Evolutionary conservation across 2,113 vertebrate genomes (phyloP).

Genomic region (Zootoca vivipara): DNA sequence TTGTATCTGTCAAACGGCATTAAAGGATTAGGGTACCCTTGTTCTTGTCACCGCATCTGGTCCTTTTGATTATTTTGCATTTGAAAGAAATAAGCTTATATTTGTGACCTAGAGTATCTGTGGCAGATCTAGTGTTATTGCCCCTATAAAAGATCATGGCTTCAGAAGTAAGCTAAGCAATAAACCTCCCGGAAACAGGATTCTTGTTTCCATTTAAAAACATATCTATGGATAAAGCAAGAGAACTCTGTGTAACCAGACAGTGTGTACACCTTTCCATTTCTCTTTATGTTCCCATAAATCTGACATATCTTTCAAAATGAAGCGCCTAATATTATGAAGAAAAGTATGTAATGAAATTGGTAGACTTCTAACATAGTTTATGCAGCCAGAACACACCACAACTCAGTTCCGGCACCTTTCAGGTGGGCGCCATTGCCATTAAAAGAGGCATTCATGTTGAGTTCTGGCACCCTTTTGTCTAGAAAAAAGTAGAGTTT

Average conservation of each 20-base stretch:
- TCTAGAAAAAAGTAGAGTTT: too few species aligned
- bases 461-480: too few species aligned
- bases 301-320: background rate
- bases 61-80: background rate
- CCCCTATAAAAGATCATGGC: background rate
- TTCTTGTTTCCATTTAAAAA: background rate
- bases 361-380: background rate
- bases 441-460: too few species aligned
- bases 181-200: background rate
- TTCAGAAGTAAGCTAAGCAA: background rate
- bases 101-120: background rate
- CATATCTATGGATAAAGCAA: background rate
- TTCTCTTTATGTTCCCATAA: background rate
- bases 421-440: too few species aligned
- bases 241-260: background rate
- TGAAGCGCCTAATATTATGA: background rate
- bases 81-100: background rate
- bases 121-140: background rate
- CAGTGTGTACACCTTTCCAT: background rate
- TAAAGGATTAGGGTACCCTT: background rate
- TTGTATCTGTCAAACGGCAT: background rate
- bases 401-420: too few species aligned
- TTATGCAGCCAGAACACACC: too few species aligned
- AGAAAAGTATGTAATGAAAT: background rate
- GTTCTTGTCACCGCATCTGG: background rate